phyloP scores from a whole-genome alignment of 2,113 vertebrate genomes.

The Pteronura brasiliensis region DNA sequence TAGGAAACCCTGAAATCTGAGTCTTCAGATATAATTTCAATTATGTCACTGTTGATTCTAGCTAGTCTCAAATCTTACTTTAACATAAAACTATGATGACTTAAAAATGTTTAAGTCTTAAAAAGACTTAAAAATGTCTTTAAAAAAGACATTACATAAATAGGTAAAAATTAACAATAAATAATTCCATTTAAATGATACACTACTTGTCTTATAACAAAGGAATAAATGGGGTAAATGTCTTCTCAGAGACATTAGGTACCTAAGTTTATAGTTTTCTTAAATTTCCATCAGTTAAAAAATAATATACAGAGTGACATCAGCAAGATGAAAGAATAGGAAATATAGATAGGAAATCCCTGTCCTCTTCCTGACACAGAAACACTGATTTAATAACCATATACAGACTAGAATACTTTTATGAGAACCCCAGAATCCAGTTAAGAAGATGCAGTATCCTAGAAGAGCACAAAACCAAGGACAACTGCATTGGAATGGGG shows the following conservation, averaged over 20 bases:
- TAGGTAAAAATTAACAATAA: conserved; percentile 11
- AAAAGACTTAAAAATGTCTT: no score
- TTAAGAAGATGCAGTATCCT: background rate
- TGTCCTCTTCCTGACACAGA: background rate
- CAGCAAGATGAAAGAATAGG: background rate
- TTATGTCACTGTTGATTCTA: conserved; percentile 40
- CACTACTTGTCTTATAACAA: background rate
- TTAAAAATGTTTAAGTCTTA: background rate
- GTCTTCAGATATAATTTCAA: conserved; percentile 66
- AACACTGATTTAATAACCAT: background rate
- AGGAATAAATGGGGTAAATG: background rate
- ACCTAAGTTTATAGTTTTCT: conserved; percentile 27
- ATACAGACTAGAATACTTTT: background rate
- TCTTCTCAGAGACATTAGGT: background rate
- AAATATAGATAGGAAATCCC: background rate
- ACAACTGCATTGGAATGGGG: background rate
- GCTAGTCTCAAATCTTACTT: conserved; percentile 25
- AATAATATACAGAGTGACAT: background rate
- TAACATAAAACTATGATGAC: conserved; percentile 6
- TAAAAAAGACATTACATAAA: background rate
- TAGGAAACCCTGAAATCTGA: conserved; percentile 28
- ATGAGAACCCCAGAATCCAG: background rate
- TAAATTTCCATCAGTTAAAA: background rate
- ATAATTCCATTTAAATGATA: background rate
- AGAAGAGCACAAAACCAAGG: background rate